Evolutionary conservation across 2,113 vertebrate species (phyloP).

Genomic region (Eubucco bourcierii): DNA sequence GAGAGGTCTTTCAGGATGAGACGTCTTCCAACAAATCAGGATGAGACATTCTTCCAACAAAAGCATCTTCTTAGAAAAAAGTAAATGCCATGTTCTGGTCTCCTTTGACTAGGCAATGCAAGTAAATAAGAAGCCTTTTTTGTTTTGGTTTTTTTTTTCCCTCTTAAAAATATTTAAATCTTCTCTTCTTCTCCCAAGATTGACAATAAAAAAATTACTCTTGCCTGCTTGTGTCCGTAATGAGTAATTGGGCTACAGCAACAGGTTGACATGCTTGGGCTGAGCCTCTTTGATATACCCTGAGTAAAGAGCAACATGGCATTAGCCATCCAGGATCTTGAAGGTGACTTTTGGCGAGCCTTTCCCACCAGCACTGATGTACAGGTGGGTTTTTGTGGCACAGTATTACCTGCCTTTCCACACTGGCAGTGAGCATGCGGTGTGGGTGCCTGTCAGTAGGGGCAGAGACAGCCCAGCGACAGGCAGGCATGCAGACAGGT

Average conservation of each 20-base stretch:
- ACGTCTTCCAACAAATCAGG: neutral
- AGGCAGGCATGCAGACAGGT: neutral
- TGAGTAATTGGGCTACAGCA: neutral
- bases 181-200: neutral
- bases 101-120: neutral
- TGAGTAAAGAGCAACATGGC: neutral
- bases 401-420: neutral
- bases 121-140: neutral
- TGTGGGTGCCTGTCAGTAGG: accelerated
- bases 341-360: neutral
- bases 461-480: neutral
- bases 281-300: neutral
- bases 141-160: too few relatives aligned
- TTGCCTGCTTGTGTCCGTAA: neutral
- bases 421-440: accelerated
- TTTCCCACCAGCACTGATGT: neutral
- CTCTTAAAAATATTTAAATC: neutral
- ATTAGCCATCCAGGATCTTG: neutral
- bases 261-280: neutral
- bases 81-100: neutral
- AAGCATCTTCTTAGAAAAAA: neutral
- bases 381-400: neutral
- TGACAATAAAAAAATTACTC: neutral
- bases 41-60: neutral
- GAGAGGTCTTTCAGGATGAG: neutral